Base-by-base conservation (phyloP, 2,888 invertebrate species). In the Calliopum simillimum region DNA sequence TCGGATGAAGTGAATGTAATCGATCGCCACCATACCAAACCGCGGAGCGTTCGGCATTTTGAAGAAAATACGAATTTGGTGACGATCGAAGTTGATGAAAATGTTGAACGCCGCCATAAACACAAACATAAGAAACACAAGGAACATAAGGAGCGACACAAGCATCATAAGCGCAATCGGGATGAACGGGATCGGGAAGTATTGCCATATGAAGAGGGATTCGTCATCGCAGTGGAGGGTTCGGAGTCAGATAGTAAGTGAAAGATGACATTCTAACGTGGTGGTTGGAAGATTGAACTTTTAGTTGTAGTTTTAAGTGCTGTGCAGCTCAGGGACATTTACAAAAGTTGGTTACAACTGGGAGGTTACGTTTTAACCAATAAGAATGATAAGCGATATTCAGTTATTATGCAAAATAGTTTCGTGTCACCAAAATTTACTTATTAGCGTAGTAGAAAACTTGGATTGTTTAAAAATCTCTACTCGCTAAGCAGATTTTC, bases 231-330 rank as follows among this genome's bases (percentile, higher is more conserved):
- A 0, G 69, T 83, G 19, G 81, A 84, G 70, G 84, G 84, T 63
- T 82, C 84, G 61, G 84, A 86, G 71, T 85, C 85, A n/a, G 86
- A 86, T 46, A 86, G 86, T 86, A 83, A 85, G 85, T 86, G 69
- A 61, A 67, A n/a, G 5, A 33, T 16, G 49, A n/a, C 49, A 49
- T 16, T n/a, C 3, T 3, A 16, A 44, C 25, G 14, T 21, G 11
- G 12, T 47, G 33, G 53, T 44, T 13, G 49, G n/a, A 49, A 19
- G 47, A 55, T 43, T 55, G 19, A 21, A 19, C 49, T 58, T 13
- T 2, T 43, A 23, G 4, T 33, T 33, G 33, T 8, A 6, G 8
- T 8, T 55, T 33, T 70, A 59, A 59, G 69, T 70, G 51, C 68
- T 74, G 76, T 76, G 76, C 70, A 72, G 75, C 64, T 73, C 69